phyloP scores from a whole-genome alignment of 2,888 invertebrate species.

The Pammene aurita region DNA sequence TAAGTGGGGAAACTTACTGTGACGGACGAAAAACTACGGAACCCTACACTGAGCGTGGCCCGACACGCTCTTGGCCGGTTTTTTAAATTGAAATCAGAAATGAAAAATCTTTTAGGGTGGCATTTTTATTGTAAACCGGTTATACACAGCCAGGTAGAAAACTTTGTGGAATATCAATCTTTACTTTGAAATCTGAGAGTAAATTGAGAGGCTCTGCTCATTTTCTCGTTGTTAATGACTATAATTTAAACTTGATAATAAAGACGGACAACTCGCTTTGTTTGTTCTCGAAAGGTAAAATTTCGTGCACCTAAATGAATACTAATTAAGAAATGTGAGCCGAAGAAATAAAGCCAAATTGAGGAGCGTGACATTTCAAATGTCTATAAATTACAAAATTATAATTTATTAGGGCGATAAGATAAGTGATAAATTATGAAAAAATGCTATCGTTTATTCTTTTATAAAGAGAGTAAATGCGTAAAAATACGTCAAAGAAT shows the following conservation, averaged over 20 bases:
- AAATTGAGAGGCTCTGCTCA: conserved; percentile 66
- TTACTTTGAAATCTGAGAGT: conserved; percentile 61
- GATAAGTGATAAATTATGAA: not conserved
- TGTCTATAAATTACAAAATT: conserved; percentile 53
- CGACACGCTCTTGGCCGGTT: too few relatives aligned
- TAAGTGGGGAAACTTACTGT: too few relatives aligned
- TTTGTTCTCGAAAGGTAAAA: conserved; percentile 74
- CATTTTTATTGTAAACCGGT: conserved; percentile 11
- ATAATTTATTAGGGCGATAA: conserved; percentile 48
- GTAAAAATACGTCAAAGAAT: too few relatives aligned
- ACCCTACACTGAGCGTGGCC: too few relatives aligned
- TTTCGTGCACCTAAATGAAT: conserved; percentile 69
- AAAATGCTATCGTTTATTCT: too few relatives aligned
- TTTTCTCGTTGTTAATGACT: conserved; percentile 76
- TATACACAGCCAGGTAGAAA: conserved; percentile 44
- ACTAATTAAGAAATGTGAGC: conserved; percentile 76
- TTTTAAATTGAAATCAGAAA: not conserved
- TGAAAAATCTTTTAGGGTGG: not conserved
- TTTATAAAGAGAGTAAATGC: too few relatives aligned
- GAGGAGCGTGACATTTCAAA: conserved; percentile 59
- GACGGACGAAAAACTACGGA: too few relatives aligned
- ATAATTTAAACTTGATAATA: conserved; percentile 80
- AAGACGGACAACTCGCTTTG: conserved; percentile 76
- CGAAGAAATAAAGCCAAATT: conserved; percentile 61
- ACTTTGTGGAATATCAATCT: conserved; percentile 61